These are phyloP conservation scores for Scarus forsteni DNA, from an alignment of 2,797 vertebrate species.

Conservation along the genomic window DNA sequence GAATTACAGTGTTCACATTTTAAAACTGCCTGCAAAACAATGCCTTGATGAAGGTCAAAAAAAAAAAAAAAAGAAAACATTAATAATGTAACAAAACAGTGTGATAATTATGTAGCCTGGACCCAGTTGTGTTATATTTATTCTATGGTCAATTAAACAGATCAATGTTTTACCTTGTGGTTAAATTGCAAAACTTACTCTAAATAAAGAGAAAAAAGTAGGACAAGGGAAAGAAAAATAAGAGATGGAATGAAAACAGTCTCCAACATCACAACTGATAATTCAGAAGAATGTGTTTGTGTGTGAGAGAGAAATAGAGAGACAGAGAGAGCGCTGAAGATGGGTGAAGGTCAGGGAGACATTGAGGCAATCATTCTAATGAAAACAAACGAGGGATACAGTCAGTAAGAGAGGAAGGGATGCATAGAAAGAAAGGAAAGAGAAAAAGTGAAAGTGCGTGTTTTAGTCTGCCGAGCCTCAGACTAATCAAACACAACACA, in stretches of 20 bases:
- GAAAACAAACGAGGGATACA: constrained; percentile 87
- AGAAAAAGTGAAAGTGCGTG: constrained; percentile 3
- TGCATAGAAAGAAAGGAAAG: constrained; percentile 21
- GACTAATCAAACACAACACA: constrained; percentile 76
- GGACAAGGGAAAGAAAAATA: constrained; percentile 6
- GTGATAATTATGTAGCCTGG: no score
- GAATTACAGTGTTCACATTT: no score
- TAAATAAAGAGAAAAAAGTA: not conserved
- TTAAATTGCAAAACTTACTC: no score
- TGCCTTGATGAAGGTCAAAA: no score
- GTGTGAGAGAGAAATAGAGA: constrained; percentile 5
- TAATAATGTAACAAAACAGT: no score
- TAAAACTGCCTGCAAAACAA: no score
- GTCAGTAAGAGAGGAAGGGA: constrained; percentile 46
- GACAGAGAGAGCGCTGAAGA: constrained; percentile 50
- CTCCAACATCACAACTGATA: constrained; percentile 71
- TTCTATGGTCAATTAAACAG: no score
- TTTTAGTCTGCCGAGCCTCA: constrained; percentile 60
- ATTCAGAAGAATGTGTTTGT: constrained; percentile 57
- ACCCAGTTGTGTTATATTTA: no score
- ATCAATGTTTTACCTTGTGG: no score
- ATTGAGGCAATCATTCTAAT: constrained; percentile 87
- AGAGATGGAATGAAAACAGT: constrained; percentile 39
- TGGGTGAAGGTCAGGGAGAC: constrained; percentile 86
- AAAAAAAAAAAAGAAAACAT: no score